Evolutionary conservation across 1,140 invertebrate genomes (phyloP), one percentile per base, ranked within the genome.

Genomic region (Sogatella furcifera): DNA sequence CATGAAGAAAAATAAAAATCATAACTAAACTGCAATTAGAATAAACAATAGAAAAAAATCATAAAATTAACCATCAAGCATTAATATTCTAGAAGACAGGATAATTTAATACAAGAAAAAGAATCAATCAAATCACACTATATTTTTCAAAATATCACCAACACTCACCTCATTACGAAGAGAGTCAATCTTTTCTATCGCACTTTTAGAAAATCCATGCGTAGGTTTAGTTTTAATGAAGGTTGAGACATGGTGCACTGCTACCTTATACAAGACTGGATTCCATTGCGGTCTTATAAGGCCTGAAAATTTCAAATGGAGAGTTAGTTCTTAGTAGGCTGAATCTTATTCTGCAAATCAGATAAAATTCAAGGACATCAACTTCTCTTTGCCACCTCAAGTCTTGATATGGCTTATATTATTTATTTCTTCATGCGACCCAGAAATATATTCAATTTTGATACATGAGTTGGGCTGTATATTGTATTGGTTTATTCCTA

Each of bases 211-310:
- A 19, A 62, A 14, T 4, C 17, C 11, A 56, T 66, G 62, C 14
- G 65, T 61, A 34, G 62, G 24, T 19, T 66, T 57, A 4, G 43
- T 34, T 24, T 55, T 42, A 13, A 66, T 58, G 57, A 65, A 69
- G 54, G 61, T 62, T 38, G 64, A 55, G 15, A 69, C 65, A 63
- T 69, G 69, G 57, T 69, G 67, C 42, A 69, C 57, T 19, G 67
- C 69, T 1, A 67, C 60, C 55, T 41, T 61, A 54, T 66, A 67
- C 41, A 68, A 49, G 15, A 69, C 63, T n/a, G 69, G 69, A 62
- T 64, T 66, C 62, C 65, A 66, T 1, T 31, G 38, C n/a, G 64
- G 62, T 41, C 58, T 52, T 5, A 69, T 57, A 56, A 44, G 43
- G n/a, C 67, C 68, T 69, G 52, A 57, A 59, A 60, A 56, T 22